Evolutionary conservation across 2,888 invertebrate genomes (phyloP), one percentile per base, ranked within the genome.

Genomic region (Himalopsyche tibetana): DNA sequence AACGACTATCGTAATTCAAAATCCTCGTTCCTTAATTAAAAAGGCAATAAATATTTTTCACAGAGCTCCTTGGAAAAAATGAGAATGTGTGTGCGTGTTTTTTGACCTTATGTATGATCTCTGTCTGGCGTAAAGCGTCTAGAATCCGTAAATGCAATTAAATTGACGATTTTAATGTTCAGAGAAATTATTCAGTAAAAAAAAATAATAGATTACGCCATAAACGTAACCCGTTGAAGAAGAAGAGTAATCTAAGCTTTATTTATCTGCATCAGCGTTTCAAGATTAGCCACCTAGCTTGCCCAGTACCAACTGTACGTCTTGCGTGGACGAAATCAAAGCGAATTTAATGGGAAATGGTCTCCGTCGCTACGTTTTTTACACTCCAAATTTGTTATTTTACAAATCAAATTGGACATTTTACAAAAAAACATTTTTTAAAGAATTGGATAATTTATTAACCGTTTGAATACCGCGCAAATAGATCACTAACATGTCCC

Each of bases 31-130:
- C 74, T 74, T 74, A 74, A 74, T 74, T 74, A 74, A 74, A 74
- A 74, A 74, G 15, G 36, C 11, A 28, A 74, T 74, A 74, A 74
- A 74, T 38, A 74, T 38, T 74, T 74, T 74, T 36, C 74, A 74
- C 74, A 36, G 11, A 12, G 38, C 74, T 74, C 36, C 51, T 74
- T 38, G 74, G 74, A 74, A 74, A 28, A 74, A 19, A 74, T 38
- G 15, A 5, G 12, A 15, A 74, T 74, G 74, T 15, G 38, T 36
- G 28, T 38, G 15, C 38, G 38, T 74, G 12, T 36, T 74, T 74
- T 0, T 74, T 74, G 38, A 74, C 74, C 19, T 74, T 19, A 5
- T 74, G 12, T 74, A 38, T 38, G 74, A 74, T 28, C 38, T 36
- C 11, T 15, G 12, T 11, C 36, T 6, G 15, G 8, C 36, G 19